phyloP scores from a whole-genome alignment of 92 coral and sea anemone genomes.

The Parazoanthus darwini region DNA sequence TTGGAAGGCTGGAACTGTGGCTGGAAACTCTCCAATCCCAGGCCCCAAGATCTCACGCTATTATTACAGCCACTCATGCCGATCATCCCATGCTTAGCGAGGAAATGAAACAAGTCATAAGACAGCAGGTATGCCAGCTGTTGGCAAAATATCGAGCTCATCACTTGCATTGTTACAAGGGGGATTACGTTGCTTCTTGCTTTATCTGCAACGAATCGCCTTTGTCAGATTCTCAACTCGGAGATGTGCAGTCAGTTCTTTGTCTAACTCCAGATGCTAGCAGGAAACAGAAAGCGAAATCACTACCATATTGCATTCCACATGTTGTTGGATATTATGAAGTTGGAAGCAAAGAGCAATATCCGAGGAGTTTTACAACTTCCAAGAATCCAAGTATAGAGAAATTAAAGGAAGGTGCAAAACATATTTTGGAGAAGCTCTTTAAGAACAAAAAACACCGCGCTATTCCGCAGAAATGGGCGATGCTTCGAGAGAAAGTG shows the following conservation, averaged over 20 bases:
- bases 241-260: neutral
- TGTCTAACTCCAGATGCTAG: neutral
- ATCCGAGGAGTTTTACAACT: neutral
- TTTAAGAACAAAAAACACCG: neutral
- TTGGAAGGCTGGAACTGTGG: constrained; percentile 53
- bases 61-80: constrained; percentile 49
- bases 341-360: constrained; percentile 36
- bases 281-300: neutral
- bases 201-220: neutral
- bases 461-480: constrained; percentile 28
- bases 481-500: constrained; percentile 8
- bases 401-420: neutral
- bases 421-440: neutral
- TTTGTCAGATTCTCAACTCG: neutral
- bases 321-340: constrained; percentile 44
- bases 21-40: constrained; percentile 46
- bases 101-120: constrained; percentile 19
- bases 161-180: constrained; percentile 13
- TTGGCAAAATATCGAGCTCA: constrained; percentile 22
- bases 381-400: constrained; percentile 24
- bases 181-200: constrained; percentile 12
- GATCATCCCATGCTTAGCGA: constrained; percentile 38
- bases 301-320: constrained; percentile 28
- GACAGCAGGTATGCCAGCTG: constrained; percentile 2
- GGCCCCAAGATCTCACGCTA: constrained; percentile 25